Conservation (phyloP, 2,797 vertebrate species). For the Apogon talboti region DNA sequence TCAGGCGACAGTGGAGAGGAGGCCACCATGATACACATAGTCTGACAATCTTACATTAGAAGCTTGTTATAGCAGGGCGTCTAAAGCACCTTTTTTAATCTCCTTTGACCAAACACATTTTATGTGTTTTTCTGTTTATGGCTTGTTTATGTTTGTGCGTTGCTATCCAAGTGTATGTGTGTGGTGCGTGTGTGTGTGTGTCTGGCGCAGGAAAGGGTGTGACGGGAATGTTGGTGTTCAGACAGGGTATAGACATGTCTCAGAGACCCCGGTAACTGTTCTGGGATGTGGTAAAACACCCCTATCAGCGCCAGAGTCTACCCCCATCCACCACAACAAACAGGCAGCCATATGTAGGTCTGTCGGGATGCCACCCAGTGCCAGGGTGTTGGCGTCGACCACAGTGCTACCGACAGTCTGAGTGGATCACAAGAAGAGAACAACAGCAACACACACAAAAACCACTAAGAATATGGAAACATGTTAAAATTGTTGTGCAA, state of each 20-base stretch:
- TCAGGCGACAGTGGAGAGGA: constrained; percentile 36
- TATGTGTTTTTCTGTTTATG: constrained; percentile 51
- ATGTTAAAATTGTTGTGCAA: constrained; percentile 1
- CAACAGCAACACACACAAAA: constrained; percentile 44
- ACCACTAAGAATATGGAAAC: constrained; percentile 37
- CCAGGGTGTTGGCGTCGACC: constrained; percentile 63
- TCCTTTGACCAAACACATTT: constrained; percentile 45
- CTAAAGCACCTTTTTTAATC: constrained; percentile 50
- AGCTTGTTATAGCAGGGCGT: constrained; percentile 38
- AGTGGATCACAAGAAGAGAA: constrained; percentile 52
- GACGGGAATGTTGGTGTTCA: constrained; percentile 64
- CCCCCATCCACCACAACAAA: constrained; percentile 75
- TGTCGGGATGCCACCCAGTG: constrained; percentile 73
- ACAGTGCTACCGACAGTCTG: constrained; percentile 57
- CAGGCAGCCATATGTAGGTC: constrained; percentile 70
- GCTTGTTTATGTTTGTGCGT: constrained; percentile 49
- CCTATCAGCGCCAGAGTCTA: constrained; percentile 52
- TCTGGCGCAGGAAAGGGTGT: constrained; percentile 66
- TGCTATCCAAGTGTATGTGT: constrained; percentile 56
- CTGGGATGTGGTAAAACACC: constrained; percentile 75
- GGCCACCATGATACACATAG: constrained; percentile 57
- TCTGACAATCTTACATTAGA: constrained; percentile 32
- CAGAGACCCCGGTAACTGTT: constrained; percentile 59
- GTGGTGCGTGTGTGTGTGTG: constrained; percentile 40
- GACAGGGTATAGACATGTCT: constrained; percentile 59